Evolutionary conservation across 2,888 invertebrate species (phyloP).

Genomic region (Lottia gigantea): DNA sequence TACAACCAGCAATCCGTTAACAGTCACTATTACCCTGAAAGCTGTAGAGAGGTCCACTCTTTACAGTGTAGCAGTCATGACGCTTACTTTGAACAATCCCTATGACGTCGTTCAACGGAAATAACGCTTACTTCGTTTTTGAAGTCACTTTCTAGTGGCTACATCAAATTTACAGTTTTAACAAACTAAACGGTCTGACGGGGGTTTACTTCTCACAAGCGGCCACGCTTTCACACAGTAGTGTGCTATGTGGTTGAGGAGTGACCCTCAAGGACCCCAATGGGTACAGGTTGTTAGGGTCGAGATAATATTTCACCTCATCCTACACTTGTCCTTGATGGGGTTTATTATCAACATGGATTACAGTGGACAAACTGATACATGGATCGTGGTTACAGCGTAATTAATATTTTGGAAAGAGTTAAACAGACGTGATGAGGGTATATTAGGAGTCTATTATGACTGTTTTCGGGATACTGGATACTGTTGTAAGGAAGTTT

Average conservation of each 20-base stretch:
- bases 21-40: background rate
- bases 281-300: background rate
- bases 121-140: constrained; percentile 7
- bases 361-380: background rate
- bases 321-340: constrained; percentile 5
- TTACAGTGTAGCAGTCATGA: constrained; percentile 5
- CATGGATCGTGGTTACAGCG: too few species aligned
- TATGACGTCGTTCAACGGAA: background rate
- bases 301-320: background rate
- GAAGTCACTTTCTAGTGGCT: constrained; percentile 1
- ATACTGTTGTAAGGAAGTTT: too few species aligned
- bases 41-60: constrained; percentile 3
- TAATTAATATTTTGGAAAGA: too few species aligned
- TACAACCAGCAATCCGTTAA: too few species aligned
- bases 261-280: constrained; percentile 10
- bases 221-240: constrained; percentile 7
- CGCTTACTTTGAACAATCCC: background rate
- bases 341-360: background rate
- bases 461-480: too few species aligned
- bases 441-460: too few species aligned
- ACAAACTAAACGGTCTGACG: background rate
- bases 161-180: background rate
- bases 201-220: background rate
- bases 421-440: too few species aligned
- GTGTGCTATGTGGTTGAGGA: constrained; percentile 5